Percentiles rank a stretch among this genome's conserved stretches.
Evolutionary conservation across 2,113 vertebrate genomes (phyloP).

Genomic region (Channa argus): DNA sequence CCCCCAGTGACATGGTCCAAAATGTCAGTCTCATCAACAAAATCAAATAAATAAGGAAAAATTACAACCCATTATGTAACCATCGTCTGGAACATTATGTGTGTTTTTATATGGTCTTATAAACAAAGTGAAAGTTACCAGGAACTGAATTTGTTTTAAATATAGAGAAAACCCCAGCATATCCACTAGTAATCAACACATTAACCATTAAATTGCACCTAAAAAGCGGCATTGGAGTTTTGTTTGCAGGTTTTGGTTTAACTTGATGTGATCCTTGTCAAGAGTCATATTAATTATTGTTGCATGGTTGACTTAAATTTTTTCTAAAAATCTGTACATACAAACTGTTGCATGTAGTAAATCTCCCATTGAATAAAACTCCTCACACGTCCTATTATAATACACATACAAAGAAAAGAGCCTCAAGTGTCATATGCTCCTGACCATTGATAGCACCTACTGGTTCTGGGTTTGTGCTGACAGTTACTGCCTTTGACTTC

Average conservation of each 20-base stretch:
- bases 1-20: constrained; percentile 51
- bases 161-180: no score
- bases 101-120: constrained; percentile 15
- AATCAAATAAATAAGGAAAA: constrained; percentile 41
- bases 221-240: no score
- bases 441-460: constrained; percentile 21
- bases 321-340: not conserved
- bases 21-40: constrained; percentile 72
- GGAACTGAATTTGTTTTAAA: no score
- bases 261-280: no score
- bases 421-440: constrained; percentile 25
- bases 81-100: constrained; percentile 37
- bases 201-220: no score
- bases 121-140: not conserved
- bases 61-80: constrained; percentile 36
- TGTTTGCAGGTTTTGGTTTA: no score
- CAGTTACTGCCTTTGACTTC: constrained; percentile 41
- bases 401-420: not conserved
- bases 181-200: no score
- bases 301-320: not conserved
- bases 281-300: no score
- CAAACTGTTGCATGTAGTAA: constrained; percentile 52
- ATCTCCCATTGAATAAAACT: constrained; percentile 11
- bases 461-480: constrained; percentile 17
- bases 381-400: not conserved